Percentiles rank a stretch among this genome's conserved stretches.
phyloP scores from a whole-genome alignment of 2,797 vertebrate genomes.

The Rhabdophis nuchalis region DNA sequence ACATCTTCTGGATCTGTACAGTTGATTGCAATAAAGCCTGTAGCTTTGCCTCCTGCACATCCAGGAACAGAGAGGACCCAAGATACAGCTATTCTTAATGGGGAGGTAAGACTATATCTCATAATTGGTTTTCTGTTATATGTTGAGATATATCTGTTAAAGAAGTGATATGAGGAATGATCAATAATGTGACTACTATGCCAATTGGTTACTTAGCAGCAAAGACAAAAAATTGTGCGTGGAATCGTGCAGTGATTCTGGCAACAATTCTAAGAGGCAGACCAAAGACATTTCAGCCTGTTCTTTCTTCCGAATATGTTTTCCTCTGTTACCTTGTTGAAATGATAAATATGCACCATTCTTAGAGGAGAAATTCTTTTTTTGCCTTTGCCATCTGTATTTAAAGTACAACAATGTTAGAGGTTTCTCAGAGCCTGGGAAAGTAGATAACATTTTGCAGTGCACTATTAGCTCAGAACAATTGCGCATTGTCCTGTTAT shows the following conservation, averaged over 20 bases:
- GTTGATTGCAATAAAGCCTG: conserved; percentile 89
- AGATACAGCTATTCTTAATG: conserved; percentile 84
- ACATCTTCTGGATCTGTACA: conserved; percentile 93
- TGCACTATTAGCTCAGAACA: background rate
- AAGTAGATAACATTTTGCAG: background rate
- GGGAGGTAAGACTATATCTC: conserved; percentile 81
- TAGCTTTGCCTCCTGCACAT: conserved; percentile 78
- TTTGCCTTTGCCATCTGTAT: background rate
- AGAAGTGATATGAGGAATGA: background rate
- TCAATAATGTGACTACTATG: background rate
- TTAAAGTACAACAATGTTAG: background rate
- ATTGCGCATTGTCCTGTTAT: background rate
- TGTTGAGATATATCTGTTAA: background rate
- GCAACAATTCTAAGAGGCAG: background rate
- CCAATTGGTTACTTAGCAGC: background rate
- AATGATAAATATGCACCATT: background rate
- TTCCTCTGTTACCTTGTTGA: background rate
- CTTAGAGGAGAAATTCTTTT: background rate
- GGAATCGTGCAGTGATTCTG: background rate
- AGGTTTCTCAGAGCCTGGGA: background rate
- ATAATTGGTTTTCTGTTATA: background rate
- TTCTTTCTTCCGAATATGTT: background rate
- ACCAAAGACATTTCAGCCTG: background rate
- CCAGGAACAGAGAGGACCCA: conserved; percentile 84
- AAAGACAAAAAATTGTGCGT: background rate